Conservation (phyloP, 2,113 vertebrate genomes). For the Haemorhous mexicanus region DNA sequence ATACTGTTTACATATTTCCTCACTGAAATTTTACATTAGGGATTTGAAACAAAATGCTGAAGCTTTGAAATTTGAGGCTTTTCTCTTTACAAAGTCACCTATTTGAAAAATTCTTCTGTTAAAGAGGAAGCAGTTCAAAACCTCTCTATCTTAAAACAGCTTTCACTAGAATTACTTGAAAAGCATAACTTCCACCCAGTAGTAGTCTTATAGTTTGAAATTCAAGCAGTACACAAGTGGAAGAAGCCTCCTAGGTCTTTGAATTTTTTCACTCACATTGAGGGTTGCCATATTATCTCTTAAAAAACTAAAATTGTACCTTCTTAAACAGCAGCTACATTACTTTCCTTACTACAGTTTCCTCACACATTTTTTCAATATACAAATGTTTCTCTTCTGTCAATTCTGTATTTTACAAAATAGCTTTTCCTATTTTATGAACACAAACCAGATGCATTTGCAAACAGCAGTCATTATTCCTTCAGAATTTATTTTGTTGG, state of each 20-base stretch:
- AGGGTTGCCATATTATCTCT: not conserved
- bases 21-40: not conserved
- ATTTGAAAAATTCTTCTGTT: not conserved
- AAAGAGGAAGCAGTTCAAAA: not conserved
- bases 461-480: not conserved
- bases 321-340: not conserved
- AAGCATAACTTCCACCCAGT: not conserved
- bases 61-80: not conserved
- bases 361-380: not conserved
- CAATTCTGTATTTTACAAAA: not conserved
- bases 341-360: not conserved
- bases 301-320: not conserved
- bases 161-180: not conserved
- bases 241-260: not conserved
- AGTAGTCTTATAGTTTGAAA: not conserved
- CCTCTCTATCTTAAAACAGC: not conserved
- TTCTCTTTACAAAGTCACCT: not conserved
- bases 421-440: not conserved
- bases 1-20: not conserved
- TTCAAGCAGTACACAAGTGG: not conserved
- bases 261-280: not conserved
- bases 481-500: not conserved
- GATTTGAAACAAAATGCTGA: not conserved
- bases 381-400: not conserved
- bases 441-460: not conserved